Conservation (phyloP, 2,797 vertebrate genomes). For the Pogoniulus pusillus region DNA sequence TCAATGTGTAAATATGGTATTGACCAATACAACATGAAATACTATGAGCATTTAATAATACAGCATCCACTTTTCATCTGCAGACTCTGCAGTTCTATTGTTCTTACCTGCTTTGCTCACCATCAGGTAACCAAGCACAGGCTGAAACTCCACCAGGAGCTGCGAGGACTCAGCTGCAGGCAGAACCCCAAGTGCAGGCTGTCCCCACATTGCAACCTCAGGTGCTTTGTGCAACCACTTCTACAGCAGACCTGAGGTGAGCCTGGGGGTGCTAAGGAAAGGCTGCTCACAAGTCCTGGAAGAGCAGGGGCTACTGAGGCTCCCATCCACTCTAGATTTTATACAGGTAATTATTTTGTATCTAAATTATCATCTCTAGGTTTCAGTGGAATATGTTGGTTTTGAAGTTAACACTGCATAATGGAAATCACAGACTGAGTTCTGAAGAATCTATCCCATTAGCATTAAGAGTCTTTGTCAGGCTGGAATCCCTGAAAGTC, state of each 20-base stretch:
- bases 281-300: background rate
- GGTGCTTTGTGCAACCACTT: background rate
- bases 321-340: background rate
- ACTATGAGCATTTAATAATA: background rate
- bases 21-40: too few relatives aligned
- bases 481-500: background rate
- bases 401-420: background rate
- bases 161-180: background rate
- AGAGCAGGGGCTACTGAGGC: background rate
- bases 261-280: accelerated
- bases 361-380: background rate
- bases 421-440: background rate
- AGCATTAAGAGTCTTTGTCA: background rate
- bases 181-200: background rate
- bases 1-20: too few relatives aligned
- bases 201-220: accelerated
- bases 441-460: background rate
- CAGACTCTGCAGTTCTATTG: background rate
- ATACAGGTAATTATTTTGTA: background rate
- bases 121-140: background rate
- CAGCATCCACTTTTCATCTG: background rate
- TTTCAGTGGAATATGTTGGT: background rate
- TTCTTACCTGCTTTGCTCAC: background rate
- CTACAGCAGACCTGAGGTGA: background rate
- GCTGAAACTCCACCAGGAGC: background rate